A percentile compares a stretch with the other conserved stretches of the same genome.
phyloP scores from a whole-genome alignment of 2,888 invertebrate genomes.

The Lithophane socia region DNA sequence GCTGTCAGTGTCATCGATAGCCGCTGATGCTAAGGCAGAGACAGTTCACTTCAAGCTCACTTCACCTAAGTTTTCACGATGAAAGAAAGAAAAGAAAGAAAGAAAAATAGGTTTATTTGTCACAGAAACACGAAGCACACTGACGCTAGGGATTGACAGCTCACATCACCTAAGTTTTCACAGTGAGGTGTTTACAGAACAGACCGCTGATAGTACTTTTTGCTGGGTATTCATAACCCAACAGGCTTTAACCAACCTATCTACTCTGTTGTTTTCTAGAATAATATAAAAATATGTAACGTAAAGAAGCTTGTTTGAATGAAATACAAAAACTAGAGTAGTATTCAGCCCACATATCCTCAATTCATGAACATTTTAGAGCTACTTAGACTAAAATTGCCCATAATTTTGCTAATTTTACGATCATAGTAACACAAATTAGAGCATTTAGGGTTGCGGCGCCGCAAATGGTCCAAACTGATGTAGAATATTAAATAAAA shows the following conservation, averaged over 20 bases:
- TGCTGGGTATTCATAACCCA: neutral
- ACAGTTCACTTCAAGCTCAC: too few relatives aligned
- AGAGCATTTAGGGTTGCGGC: slow-evolving; percentile 32
- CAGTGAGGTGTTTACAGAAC: too few relatives aligned
- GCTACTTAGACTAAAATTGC: slow-evolving; percentile 33
- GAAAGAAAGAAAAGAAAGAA: too few relatives aligned
- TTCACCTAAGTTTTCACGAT: too few relatives aligned
- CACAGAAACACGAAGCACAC: too few relatives aligned
- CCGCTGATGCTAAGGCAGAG: too few relatives aligned
- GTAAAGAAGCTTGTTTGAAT: slow-evolving; percentile 10
- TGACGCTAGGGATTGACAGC: too few relatives aligned
- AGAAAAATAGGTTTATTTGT: too few relatives aligned
- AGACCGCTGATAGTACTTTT: neutral
- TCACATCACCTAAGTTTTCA: too few relatives aligned
- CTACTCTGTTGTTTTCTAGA: neutral
- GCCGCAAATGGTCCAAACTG: slow-evolving; percentile 26
- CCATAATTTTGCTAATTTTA: slow-evolving; percentile 48
- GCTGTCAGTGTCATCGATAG: too few relatives aligned
- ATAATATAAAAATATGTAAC: neutral
- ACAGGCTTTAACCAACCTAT: neutral
- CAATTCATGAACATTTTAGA: slow-evolving; percentile 32
- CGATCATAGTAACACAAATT: slow-evolving; percentile 36
- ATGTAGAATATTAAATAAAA: slow-evolving; percentile 51
- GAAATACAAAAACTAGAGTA: slow-evolving; percentile 1
- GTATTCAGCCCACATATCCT: slow-evolving; percentile 42